Percentiles rank a stretch among this genome's conserved stretches.
Evolutionary conservation across 2,888 invertebrate species (phyloP).

Genomic region (Punctoribates punctum): DNA sequence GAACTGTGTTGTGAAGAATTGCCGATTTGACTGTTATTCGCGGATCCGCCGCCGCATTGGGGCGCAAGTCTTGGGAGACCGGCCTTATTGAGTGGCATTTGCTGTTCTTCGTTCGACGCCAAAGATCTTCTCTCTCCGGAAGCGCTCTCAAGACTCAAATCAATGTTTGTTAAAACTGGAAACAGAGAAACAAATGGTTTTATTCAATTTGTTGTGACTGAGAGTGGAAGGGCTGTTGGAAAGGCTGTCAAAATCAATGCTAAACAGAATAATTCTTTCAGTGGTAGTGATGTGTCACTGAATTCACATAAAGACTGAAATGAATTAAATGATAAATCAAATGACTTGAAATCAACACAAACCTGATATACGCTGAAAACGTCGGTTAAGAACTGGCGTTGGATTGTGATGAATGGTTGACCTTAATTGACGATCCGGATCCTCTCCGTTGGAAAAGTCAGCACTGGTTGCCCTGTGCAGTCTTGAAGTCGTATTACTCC

Average conservation of each 20-base stretch:
- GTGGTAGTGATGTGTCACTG: neutral
- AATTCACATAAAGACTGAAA: neutral
- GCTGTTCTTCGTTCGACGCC: slow-evolving; percentile 27
- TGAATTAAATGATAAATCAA: slow-evolving; percentile 38
- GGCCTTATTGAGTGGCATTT: neutral
- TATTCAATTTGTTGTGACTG: neutral
- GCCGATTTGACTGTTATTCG: neutral
- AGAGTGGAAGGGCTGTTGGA: neutral
- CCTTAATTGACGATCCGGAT: slow-evolving; percentile 32
- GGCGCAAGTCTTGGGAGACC: slow-evolving; percentile 47
- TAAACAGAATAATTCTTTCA: neutral
- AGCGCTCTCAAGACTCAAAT: slow-evolving; percentile 22
- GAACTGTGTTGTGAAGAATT: slow-evolving; percentile 31
- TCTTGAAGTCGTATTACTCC: slow-evolving; percentile 27
- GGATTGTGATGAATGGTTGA: slow-evolving; percentile 40
- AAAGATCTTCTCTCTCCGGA: slow-evolving; percentile 21
- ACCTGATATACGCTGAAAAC: slow-evolving; percentile 48
- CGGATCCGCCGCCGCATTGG: slow-evolving; percentile 44
- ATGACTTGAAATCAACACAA: slow-evolving; percentile 10
- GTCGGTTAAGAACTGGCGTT: slow-evolving; percentile 47
- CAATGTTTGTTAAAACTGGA: slow-evolving; percentile 25
- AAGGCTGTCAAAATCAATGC: neutral
- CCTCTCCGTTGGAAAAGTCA: slow-evolving; percentile 21
- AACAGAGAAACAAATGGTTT: neutral
- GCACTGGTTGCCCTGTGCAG: slow-evolving; percentile 32